Conservation (phyloP, 2,888 invertebrate genomes). For the Chirona hameri region DNA sequence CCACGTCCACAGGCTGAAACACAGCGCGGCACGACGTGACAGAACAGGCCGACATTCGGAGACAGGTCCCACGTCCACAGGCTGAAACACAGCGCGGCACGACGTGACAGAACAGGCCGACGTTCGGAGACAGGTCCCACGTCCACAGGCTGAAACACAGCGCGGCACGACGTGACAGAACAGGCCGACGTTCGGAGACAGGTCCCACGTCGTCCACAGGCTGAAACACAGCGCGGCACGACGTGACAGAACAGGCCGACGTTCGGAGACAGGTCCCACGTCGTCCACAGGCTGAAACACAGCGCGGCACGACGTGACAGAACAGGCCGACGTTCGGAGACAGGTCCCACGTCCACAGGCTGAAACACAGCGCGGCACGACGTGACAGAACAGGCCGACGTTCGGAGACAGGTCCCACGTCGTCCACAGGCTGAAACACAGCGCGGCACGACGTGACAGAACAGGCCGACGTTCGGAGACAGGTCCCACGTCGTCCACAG, state of each 20-base stretch:
- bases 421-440: slow-evolving; percentile 61
- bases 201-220: slow-evolving; percentile 82
- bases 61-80: slow-evolving; percentile 87
- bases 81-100: slow-evolving; percentile 51
- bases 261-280: slow-evolving; percentile 93
- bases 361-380: slow-evolving; percentile 45
- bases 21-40: slow-evolving; percentile 49
- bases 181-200: slow-evolving; percentile 93
- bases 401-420: slow-evolving; percentile 95
- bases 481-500: slow-evolving; percentile 87
- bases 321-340: slow-evolving; percentile 96
- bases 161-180: slow-evolving; percentile 68
- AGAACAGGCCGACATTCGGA: slow-evolving; percentile 96
- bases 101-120: slow-evolving; percentile 90
- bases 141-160: slow-evolving; percentile 66
- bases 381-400: slow-evolving; percentile 93
- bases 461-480: slow-evolving; percentile 93
- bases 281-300: slow-evolving; percentile 65
- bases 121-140: slow-evolving; percentile 92
- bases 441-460: slow-evolving; percentile 62
- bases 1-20: slow-evolving; percentile 72
- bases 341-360: slow-evolving; percentile 84
- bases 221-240: slow-evolving; percentile 50
- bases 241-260: slow-evolving; percentile 93
- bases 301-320: slow-evolving; percentile 57